A percentile compares a stretch with the other conserved stretches of the same genome.
phyloP scores from a whole-genome alignment of 2,888 invertebrate species.

The Apotomis betuletana region DNA sequence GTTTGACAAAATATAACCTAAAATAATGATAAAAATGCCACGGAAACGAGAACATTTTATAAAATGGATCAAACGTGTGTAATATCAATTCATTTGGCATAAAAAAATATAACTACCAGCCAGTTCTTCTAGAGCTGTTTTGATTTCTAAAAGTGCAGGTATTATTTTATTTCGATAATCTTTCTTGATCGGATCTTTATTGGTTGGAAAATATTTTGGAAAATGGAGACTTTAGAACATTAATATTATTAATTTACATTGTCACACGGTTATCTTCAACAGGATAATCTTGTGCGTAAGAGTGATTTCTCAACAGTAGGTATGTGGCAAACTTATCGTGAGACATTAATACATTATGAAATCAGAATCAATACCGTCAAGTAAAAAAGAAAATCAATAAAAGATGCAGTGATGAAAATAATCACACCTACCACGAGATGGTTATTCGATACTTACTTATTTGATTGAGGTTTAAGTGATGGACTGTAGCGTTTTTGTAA shows the following conservation, averaged over 20 bases:
- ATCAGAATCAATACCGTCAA: conserved; percentile 15
- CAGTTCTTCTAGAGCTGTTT: too few species aligned
- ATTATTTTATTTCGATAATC: too few species aligned
- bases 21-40: background rate
- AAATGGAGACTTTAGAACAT: too few species aligned
- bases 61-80: too few species aligned
- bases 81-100: too few species aligned
- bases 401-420: conserved; percentile 36
- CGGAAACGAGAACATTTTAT: too few species aligned
- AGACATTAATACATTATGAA: conserved; percentile 14
- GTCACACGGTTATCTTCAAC: background rate
- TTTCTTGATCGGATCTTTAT: too few species aligned
- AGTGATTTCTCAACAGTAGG: conserved; percentile 21
- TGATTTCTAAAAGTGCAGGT: too few species aligned
- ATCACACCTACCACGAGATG: conserved; percentile 37
- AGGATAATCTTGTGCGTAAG: conserved; percentile 19
- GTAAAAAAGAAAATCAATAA: conserved; percentile 33
- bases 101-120: too few species aligned
- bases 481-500: conserved; percentile 6
- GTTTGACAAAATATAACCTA: background rate
- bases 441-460: conserved; percentile 36
- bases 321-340: conserved; percentile 10
- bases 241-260: background rate
- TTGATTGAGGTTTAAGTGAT: conserved; percentile 13
- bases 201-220: too few species aligned